phyloP scores from a whole-genome alignment of 2,113 vertebrate genomes.

The Meles meles region DNA sequence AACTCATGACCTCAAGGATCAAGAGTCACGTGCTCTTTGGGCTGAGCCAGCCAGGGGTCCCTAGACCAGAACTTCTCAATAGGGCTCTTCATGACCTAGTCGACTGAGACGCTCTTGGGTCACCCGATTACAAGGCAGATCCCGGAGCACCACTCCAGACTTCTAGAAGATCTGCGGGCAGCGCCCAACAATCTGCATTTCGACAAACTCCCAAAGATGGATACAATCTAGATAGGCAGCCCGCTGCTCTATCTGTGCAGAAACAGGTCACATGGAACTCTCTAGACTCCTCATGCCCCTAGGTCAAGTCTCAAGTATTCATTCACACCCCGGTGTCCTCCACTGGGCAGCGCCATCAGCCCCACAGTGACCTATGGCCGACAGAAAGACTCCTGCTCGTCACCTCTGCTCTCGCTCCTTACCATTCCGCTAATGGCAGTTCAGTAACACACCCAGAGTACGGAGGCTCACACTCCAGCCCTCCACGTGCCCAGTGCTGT shows the following conservation, averaged over 20 bases:
- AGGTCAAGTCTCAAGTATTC: background rate
- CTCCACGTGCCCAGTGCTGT: background rate
- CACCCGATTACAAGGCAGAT: background rate
- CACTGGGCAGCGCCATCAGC: accelerated
- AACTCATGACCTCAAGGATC: too few species aligned
- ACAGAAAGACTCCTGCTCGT: background rate
- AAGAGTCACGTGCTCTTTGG: background rate
- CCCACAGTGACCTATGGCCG: background rate
- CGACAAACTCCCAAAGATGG: background rate
- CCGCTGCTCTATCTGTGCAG: background rate
- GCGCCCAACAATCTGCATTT: background rate
- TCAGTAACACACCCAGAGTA: too few species aligned
- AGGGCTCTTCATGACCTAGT: background rate
- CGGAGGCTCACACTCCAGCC: accelerated
- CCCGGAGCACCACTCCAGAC: background rate
- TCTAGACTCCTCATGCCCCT: background rate
- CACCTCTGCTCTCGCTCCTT: background rate
- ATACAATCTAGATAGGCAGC: background rate
- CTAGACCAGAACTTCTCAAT: background rate
- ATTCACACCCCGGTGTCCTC: background rate
- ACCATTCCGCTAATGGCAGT: background rate
- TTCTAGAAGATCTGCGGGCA: background rate
- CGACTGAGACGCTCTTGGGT: background rate
- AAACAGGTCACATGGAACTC: background rate
- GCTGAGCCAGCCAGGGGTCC: background rate